Percentiles rank a stretch among this genome's conserved stretches.
These are phyloP conservation scores for Aleiodes alternator DNA, from an alignment of 2,888 invertebrate species.

Conservation along the genomic window DNA sequence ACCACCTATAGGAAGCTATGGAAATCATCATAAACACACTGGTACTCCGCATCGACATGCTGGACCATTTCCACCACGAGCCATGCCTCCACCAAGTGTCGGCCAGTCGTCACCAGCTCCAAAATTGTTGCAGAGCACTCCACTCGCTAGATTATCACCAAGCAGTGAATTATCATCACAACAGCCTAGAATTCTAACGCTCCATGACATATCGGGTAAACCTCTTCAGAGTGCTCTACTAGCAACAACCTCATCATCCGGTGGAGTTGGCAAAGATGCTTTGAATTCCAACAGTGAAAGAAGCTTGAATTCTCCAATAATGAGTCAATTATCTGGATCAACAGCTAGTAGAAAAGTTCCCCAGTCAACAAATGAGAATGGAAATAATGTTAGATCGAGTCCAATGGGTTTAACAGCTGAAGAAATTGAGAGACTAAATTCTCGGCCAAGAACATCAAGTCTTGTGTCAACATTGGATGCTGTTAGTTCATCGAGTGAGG, in stretches of 20 bases:
- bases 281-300: slow-evolving; percentile 93
- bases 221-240: slow-evolving; percentile 92
- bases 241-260: slow-evolving; percentile 92
- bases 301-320: slow-evolving; percentile 93
- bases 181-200: slow-evolving; percentile 93
- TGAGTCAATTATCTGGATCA: slow-evolving; percentile 92
- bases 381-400: slow-evolving; percentile 79
- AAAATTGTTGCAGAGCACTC: slow-evolving; percentile 91
- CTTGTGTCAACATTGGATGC: slow-evolving; percentile 91
- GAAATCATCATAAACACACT: slow-evolving; percentile 84
- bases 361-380: slow-evolving; percentile 80
- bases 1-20: slow-evolving; percentile 86
- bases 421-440: slow-evolving; percentile 93
- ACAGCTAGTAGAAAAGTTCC: slow-evolving; percentile 86
- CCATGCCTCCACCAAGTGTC: slow-evolving; percentile 80
- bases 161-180: slow-evolving; percentile 94
- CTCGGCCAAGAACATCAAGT: slow-evolving; percentile 91
- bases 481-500: slow-evolving; percentile 93
- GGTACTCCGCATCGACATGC: slow-evolving; percentile 80
- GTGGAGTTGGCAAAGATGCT: slow-evolving; percentile 91
- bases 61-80: slow-evolving; percentile 84
- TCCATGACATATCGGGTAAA: slow-evolving; percentile 95
- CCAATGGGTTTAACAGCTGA: slow-evolving; percentile 93
- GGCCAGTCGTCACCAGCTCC: slow-evolving; percentile 83
- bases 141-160: slow-evolving; percentile 91